A percentile compares a stretch with the other conserved stretches of the same genome.
Conservation (phyloP, 2,888 invertebrate genomes). For the Mesopsocus fuscifrons region DNA sequence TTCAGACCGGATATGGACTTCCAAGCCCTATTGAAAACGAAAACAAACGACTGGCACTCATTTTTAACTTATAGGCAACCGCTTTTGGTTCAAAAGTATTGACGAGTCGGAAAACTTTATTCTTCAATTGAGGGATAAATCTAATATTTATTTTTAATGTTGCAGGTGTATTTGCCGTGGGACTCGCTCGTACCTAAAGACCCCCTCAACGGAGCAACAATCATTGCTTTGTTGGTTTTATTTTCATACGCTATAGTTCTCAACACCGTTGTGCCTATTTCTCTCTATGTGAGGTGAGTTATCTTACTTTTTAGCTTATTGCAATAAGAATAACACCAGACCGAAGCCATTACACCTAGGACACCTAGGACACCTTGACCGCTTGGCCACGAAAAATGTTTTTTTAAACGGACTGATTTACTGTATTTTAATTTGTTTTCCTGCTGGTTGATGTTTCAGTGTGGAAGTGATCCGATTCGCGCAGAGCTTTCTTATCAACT, state of each 20-base stretch:
- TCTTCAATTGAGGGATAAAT: too few relatives aligned
- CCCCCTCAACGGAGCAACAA: constrained; percentile 56
- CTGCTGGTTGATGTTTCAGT: constrained; percentile 26
- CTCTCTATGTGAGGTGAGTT: constrained; percentile 83
- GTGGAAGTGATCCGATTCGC: constrained; percentile 88
- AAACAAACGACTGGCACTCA: too few relatives aligned
- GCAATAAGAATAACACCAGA: too few relatives aligned
- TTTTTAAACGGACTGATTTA: too few relatives aligned
- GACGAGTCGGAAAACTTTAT: too few relatives aligned
- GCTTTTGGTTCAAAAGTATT: too few relatives aligned
- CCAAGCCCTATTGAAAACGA: too few relatives aligned
- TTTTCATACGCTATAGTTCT: constrained; percentile 98
- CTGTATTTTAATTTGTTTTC: neutral
- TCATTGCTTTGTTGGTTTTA: constrained; percentile 91
- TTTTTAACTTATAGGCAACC: too few relatives aligned
- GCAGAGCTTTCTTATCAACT: constrained; percentile 97
- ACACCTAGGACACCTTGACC: too few relatives aligned
- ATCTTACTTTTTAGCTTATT: constrained; percentile 6
- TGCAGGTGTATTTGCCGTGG: constrained; percentile 79
- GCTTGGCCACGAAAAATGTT: too few relatives aligned
- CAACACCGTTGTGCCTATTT: constrained; percentile 99
- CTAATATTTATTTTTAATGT: constrained; percentile 13
- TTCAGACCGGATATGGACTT: too few relatives aligned
- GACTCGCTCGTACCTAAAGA: constrained; percentile 78
- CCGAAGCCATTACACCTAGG: too few relatives aligned